Percentiles rank a stretch among this genome's conserved stretches.
These are phyloP conservation scores for Scaptomyza flava DNA, from an alignment of 2,888 invertebrate species.

Conservation along the genomic window DNA sequence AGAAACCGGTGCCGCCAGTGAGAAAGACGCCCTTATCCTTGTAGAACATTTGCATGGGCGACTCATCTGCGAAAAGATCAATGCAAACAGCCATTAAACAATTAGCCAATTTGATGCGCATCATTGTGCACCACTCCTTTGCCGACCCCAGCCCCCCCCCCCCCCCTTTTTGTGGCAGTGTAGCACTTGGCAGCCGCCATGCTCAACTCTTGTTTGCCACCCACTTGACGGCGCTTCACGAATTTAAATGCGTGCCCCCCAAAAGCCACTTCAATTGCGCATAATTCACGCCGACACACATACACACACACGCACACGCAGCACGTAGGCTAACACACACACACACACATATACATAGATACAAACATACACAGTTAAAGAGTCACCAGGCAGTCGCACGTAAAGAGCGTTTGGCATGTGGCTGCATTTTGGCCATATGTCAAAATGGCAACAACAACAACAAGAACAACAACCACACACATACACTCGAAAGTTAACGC, in stretches of 20 bases:
- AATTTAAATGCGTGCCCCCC: slow-evolving; percentile 73
- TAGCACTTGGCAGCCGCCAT: slow-evolving; percentile 23
- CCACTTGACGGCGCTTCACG: slow-evolving; percentile 75
- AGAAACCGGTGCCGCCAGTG: slow-evolving; percentile 87
- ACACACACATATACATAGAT: slow-evolving; percentile 13
- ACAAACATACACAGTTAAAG: slow-evolving; percentile 8
- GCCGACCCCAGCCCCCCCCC: neutral
- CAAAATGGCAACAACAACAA: slow-evolving; percentile 77
- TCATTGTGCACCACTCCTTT: slow-evolving; percentile 52
- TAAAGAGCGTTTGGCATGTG: slow-evolving; percentile 69
- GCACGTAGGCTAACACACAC: slow-evolving; percentile 26
- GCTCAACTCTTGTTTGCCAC: slow-evolving; percentile 67
- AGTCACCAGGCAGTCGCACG: slow-evolving; percentile 43
- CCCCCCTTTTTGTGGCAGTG: neutral
- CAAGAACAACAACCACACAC: neutral
- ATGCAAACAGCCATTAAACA: slow-evolving; percentile 79
- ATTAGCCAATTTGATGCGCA: slow-evolving; percentile 78
- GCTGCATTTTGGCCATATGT: slow-evolving; percentile 79
- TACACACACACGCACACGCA: slow-evolving; percentile 17
- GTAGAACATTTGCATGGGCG: slow-evolving; percentile 87
- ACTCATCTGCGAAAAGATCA: slow-evolving; percentile 77
- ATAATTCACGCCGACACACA: slow-evolving; percentile 72
- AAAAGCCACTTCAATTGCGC: slow-evolving; percentile 78
- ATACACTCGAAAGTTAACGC: slow-evolving; percentile 62
- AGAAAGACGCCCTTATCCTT: slow-evolving; percentile 87